These are phyloP conservation scores for Sarcoramphus papa DNA, from an alignment of 2,797 vertebrate genomes.

Conservation along the genomic window DNA sequence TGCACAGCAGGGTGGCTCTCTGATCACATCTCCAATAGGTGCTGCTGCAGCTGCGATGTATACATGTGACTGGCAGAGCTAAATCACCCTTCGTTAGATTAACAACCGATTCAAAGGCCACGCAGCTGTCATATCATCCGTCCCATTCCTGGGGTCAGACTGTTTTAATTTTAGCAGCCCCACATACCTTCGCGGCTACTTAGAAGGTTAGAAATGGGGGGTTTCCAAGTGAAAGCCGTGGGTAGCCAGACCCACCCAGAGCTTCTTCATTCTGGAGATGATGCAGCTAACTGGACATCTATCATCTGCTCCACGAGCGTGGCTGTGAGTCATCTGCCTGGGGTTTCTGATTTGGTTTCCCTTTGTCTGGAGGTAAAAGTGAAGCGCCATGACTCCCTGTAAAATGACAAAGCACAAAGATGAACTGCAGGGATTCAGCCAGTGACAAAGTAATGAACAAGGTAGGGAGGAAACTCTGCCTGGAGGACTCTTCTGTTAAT, in stretches of 20 bases:
- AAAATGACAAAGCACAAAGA: not conserved
- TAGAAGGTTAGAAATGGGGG: constrained; percentile 21
- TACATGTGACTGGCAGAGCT: not conserved
- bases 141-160: not conserved
- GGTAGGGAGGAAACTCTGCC: not conserved
- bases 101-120: constrained; percentile 13
- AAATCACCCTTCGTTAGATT: not conserved
- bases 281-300: not conserved
- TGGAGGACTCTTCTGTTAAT: not conserved
- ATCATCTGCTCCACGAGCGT: not conserved
- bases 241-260: not conserved
- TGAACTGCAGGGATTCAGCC: not conserved
- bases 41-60: not conserved
- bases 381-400: not conserved
- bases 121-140: constrained; percentile 2
- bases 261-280: not conserved
- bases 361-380: not conserved
- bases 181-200: not conserved
- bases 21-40: not conserved
- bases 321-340: not conserved
- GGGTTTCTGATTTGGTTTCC: not conserved
- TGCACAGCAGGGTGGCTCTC: not conserved
- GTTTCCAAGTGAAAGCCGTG: constrained; percentile 23
- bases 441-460: not conserved
- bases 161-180: constrained; percentile 52